Conservation (phyloP, 2,797 vertebrate species). For the Acipenser ruthenus region DNA sequence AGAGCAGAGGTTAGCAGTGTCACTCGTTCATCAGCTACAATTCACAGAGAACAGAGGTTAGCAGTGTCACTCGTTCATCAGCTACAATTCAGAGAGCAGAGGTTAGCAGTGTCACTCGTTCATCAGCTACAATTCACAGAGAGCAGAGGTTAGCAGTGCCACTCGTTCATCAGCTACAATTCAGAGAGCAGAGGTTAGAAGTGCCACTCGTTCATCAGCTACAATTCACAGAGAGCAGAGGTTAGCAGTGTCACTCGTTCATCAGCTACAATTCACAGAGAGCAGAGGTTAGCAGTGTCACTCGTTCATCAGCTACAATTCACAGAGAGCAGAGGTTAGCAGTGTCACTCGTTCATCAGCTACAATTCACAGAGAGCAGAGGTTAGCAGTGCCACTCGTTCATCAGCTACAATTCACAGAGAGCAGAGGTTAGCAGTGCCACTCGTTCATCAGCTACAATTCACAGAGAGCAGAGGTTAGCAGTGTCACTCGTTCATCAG, state of each 20-base stretch:
- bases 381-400: constrained; percentile 70
- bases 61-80: constrained; percentile 71
- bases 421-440: constrained; percentile 47
- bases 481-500: too few relatives aligned
- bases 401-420: constrained; percentile 70
- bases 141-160: constrained; percentile 47
- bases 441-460: constrained; percentile 31
- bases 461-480: constrained; percentile 46
- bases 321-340: constrained; percentile 11
- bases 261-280: background rate
- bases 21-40: constrained; percentile 26
- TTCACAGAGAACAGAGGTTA: constrained; percentile 19
- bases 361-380: constrained; percentile 19
- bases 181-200: constrained; percentile 37
- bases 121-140: constrained; percentile 70
- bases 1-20: too few relatives aligned
- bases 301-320: constrained; percentile 36
- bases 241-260: background rate
- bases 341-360: constrained; percentile 72
- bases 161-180: constrained; percentile 31
- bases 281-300: too few relatives aligned
- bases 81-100: constrained; percentile 30
- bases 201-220: too few relatives aligned
- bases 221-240: constrained; percentile 55
- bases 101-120: constrained; percentile 70